These are phyloP conservation scores for Cnemophilus loriae DNA, from an alignment of 2,113 vertebrate genomes.

Conservation along the genomic window DNA sequence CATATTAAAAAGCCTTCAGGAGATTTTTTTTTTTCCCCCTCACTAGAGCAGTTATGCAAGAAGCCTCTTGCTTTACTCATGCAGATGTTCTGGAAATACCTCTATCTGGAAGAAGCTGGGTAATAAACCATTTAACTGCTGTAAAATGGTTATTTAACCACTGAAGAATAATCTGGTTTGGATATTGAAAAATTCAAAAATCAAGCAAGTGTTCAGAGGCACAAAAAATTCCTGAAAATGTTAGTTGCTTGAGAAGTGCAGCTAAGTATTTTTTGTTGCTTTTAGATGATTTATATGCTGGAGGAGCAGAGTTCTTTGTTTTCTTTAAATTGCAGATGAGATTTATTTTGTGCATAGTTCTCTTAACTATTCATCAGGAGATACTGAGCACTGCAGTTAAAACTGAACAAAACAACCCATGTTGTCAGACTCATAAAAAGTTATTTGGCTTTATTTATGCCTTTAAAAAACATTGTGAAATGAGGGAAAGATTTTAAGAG, in stretches of 20 bases:
- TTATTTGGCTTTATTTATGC: constrained; percentile 5
- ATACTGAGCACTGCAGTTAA: neutral
- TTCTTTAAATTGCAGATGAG: neutral
- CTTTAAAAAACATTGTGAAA: neutral
- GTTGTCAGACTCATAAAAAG: neutral
- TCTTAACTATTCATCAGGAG: neutral
- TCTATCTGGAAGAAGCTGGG: neutral
- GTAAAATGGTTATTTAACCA: neutral
- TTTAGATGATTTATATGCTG: neutral
- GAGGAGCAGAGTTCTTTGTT: neutral
- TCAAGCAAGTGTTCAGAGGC: neutral
- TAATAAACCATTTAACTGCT: neutral
- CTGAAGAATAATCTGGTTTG: neutral
- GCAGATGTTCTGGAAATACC: neutral
- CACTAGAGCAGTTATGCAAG: neutral
- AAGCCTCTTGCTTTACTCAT: neutral
- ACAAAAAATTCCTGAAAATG: neutral
- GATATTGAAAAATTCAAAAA: neutral
- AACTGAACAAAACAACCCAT: neutral
- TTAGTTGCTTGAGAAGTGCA: neutral
- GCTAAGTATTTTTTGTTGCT: neutral
- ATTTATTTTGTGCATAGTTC: neutral
- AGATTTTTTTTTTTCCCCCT: neutral
- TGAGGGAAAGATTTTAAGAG: neutral
- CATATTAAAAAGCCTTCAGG: constrained; percentile 28